Conservation (phyloP, 2,797 vertebrate genomes). For the Paramormyrops hopkinsi region DNA sequence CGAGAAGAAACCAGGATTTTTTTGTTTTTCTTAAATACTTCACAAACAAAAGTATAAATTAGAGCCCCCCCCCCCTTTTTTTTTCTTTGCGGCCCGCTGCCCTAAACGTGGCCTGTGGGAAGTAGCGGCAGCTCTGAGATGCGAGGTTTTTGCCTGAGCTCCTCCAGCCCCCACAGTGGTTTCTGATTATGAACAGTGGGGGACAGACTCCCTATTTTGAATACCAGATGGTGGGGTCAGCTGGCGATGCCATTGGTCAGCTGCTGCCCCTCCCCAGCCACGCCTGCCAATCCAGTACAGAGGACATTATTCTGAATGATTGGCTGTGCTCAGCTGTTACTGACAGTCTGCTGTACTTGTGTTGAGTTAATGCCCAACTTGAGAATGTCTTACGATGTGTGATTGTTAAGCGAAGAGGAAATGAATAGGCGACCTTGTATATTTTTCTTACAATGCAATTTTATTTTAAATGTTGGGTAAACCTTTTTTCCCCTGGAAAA, state of each 20-base stretch:
- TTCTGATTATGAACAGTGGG: background rate
- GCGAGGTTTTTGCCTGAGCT: background rate
- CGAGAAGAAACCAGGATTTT: constrained; percentile 48
- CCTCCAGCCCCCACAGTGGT: background rate
- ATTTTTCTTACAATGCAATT: constrained; percentile 60
- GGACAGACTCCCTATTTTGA: background rate
- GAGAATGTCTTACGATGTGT: background rate
- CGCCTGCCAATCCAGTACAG: background rate
- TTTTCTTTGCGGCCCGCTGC: background rate
- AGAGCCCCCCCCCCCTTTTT: constrained; percentile 18
- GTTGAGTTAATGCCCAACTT: background rate
- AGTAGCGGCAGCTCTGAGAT: background rate
- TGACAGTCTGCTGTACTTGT: constrained; percentile 5
- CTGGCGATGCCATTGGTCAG: background rate
- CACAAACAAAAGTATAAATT: constrained; percentile 52
- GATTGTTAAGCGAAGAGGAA: background rate
- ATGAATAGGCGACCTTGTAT: constrained; percentile 6
- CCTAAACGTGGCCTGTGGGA: background rate
- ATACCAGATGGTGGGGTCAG: background rate
- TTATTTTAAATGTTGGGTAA: constrained; percentile 67
- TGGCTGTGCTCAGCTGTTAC: background rate
- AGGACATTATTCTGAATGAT: background rate
- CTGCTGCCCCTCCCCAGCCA: background rate
- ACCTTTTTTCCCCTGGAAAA: constrained; percentile 66
- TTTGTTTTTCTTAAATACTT: constrained; percentile 25